A percentile compares a stretch with the other conserved stretches of the same genome.
These are phyloP conservation scores for Cebus imitator DNA, from an alignment of 2,113 vertebrate genomes.

Conservation along the genomic window DNA sequence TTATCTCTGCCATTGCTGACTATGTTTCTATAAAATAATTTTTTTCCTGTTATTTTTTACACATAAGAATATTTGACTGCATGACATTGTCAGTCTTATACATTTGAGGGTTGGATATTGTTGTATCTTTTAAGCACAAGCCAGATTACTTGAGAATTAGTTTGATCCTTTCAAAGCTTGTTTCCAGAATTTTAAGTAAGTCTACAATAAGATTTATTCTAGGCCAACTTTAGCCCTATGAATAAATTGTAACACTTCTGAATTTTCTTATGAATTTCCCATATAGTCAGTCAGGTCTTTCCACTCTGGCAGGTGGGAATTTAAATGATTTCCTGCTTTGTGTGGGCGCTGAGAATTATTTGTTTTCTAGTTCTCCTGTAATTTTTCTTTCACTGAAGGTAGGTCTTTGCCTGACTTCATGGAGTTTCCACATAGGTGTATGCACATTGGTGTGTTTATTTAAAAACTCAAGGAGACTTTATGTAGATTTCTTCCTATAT, in stretches of 20 bases:
- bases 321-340: not conserved
- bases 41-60: not conserved
- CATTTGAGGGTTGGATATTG: not conserved
- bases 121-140: not conserved
- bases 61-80: not conserved
- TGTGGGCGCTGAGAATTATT: not conserved
- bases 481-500: not conserved
- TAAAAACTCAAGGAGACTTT: not conserved
- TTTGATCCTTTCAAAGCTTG: not conserved
- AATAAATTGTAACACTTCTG: not conserved
- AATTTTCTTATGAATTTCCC: not conserved
- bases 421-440: not conserved
- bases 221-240: not conserved
- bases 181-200: not conserved
- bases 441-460: not conserved
- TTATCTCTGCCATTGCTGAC: not conserved
- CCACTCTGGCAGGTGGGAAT: not conserved
- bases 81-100: not conserved
- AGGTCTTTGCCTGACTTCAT: not conserved
- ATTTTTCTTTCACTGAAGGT: not conserved
- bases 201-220: not conserved
- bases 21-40: not conserved
- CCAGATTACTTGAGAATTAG: not conserved
- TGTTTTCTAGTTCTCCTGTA: not conserved
- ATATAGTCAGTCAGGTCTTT: not conserved